Evolutionary conservation across 2,113 vertebrate genomes (phyloP).

Genomic region (Eonycteris spelaea): DNA sequence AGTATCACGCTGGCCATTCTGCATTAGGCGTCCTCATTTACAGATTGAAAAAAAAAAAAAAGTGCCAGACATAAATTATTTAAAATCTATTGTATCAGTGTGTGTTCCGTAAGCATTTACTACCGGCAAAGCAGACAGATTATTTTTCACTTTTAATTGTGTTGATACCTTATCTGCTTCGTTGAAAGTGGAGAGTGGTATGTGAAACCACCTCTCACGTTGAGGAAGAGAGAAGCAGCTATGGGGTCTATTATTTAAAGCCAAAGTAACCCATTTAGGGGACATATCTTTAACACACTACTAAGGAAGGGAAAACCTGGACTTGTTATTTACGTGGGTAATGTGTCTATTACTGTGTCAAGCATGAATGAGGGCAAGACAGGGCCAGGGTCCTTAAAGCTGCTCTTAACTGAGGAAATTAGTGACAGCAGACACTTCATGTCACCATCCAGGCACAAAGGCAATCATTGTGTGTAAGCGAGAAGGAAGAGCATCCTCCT

Average conservation of each 20-base stretch:
- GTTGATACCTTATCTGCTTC: slow-evolving; percentile 90
- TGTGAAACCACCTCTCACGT: slow-evolving; percentile 80
- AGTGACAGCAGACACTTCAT: slow-evolving; percentile 33
- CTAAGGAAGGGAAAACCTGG: neutral
- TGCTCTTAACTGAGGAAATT: slow-evolving; percentile 64
- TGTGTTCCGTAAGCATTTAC: slow-evolving; percentile 88
- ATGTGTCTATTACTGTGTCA: slow-evolving; percentile 48
- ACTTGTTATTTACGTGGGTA: slow-evolving; percentile 62
- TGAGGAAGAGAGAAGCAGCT: slow-evolving; percentile 75
- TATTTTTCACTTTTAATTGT: slow-evolving; percentile 95
- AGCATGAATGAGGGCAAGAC: slow-evolving; percentile 55
- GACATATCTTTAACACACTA: slow-evolving; percentile 57
- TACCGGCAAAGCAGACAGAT: slow-evolving; percentile 84
- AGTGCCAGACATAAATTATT: slow-evolving; percentile 92
- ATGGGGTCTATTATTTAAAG: slow-evolving; percentile 84
- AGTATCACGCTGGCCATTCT: slow-evolving; percentile 81
- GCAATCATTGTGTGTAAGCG: neutral
- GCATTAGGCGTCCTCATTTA: slow-evolving; percentile 92
- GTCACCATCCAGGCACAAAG: slow-evolving; percentile 64
- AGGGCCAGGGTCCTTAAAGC: slow-evolving; percentile 52
- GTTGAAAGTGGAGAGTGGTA: slow-evolving; percentile 89
- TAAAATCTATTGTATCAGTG: slow-evolving; percentile 82
- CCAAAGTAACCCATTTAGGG: slow-evolving; percentile 78
- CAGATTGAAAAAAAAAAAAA: slow-evolving; percentile 87
- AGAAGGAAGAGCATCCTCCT: too few species aligned